A percentile compares a stretch with the other conserved stretches of the same genome.
phyloP scores from a whole-genome alignment of 2,888 invertebrate species.

The Drosophila meridionalis region DNA sequence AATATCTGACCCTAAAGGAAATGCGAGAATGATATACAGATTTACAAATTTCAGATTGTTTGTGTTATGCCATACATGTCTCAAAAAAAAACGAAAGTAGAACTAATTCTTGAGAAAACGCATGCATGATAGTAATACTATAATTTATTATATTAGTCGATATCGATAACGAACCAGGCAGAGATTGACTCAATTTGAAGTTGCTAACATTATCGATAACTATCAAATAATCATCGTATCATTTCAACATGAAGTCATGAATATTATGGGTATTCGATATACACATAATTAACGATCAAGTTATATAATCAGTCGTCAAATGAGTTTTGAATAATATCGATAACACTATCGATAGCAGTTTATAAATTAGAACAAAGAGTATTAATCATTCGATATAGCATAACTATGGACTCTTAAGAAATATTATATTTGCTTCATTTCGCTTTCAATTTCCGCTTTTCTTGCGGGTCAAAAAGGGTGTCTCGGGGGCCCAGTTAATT shows the following conservation, averaged over 20 bases:
- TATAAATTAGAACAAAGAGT: conserved; percentile 3
- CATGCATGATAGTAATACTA: no score
- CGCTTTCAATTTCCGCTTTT: conserved; percentile 63
- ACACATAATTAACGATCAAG: no score
- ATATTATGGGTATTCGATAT: no score
- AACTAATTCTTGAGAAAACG: no score
- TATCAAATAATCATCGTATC: neutral
- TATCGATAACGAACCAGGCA: no score
- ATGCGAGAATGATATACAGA: conserved; percentile 6
- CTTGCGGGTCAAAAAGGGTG: conserved; percentile 65
- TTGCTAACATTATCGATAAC: neutral
- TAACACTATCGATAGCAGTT: neutral
- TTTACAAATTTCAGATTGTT: no score
- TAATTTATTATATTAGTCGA: no score
- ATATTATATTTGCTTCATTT: conserved; percentile 37
- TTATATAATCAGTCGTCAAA: neutral
- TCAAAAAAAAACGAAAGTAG: no score
- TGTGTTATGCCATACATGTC: no score
- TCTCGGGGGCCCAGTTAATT: conserved; percentile 28
- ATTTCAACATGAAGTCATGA: no score
- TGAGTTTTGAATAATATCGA: neutral
- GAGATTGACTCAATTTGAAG: no score
- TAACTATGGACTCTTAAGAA: neutral
- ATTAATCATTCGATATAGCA: conserved; percentile 1
- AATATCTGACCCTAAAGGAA: conserved; percentile 26